Conservation (phyloP, 2,888 invertebrate species). For the Xylota sylvarum region DNA sequence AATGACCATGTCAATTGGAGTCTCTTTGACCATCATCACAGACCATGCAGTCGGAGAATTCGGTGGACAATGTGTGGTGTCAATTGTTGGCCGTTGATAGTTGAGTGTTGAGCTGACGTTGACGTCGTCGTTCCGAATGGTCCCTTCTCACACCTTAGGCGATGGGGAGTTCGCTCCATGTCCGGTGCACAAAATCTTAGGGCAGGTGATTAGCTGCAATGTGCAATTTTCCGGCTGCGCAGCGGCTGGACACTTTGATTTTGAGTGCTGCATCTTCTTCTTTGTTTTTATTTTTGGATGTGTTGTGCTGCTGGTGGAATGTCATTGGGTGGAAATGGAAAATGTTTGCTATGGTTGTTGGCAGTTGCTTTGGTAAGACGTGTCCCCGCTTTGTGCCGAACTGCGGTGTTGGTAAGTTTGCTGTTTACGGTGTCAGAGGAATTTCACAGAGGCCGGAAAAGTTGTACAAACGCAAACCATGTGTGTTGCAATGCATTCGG, state of each 20-base stretch:
- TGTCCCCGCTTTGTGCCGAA: slow-evolving; percentile 53
- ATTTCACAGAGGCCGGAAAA: slow-evolving; percentile 60
- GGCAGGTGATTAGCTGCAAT: slow-evolving; percentile 72
- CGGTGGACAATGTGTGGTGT: slow-evolving; percentile 72
- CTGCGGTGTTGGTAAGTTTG: slow-evolving; percentile 40
- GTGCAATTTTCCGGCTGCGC: slow-evolving; percentile 75
- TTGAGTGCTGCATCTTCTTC: slow-evolving; percentile 49
- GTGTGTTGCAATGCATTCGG: slow-evolving; percentile 74
- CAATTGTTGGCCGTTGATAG: slow-evolving; percentile 66
- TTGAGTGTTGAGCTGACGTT: slow-evolving; percentile 63
- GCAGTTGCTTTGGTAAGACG: slow-evolving; percentile 55
- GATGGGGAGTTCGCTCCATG: slow-evolving; percentile 26
- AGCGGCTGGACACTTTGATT: slow-evolving; percentile 73
- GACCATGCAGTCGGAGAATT: slow-evolving; percentile 48
- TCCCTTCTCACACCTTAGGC: slow-evolving; percentile 46
- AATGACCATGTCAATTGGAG: slow-evolving; percentile 76
- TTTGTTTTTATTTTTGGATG: slow-evolving; percentile 43
- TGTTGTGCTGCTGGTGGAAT: slow-evolving; percentile 41
- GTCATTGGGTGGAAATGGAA: slow-evolving; percentile 71
- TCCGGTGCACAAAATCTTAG: slow-evolving; percentile 54
- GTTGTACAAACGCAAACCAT: slow-evolving; percentile 74
- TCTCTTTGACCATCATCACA: slow-evolving; percentile 62
- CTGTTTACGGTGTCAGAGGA: slow-evolving; percentile 72
- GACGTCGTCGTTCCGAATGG: slow-evolving; percentile 57
- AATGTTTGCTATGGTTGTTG: slow-evolving; percentile 63